Evolutionary conservation across 2,797 vertebrate species (phyloP).

Genomic region (Alcedo quadribrachys): DNA sequence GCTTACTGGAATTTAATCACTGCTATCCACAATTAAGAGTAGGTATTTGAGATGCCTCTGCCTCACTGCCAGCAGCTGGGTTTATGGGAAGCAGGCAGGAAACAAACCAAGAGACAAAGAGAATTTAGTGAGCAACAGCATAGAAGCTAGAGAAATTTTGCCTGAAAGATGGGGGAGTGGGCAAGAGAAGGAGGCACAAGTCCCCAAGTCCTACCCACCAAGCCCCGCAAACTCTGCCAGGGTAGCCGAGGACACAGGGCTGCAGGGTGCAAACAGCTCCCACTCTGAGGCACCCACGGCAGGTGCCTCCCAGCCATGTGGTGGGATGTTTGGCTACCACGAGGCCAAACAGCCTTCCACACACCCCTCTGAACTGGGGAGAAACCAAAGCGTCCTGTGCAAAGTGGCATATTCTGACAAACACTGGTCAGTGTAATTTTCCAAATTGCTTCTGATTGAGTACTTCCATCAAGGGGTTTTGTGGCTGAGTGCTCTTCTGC

Average conservation of each 20-base stretch:
- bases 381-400: background rate
- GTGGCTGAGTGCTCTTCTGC: background rate
- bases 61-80: background rate
- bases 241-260: background rate
- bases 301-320: fast-evolving
- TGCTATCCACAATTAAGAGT: background rate
- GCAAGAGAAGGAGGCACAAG: background rate
- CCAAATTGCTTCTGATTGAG: background rate
- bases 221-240: background rate
- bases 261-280: background rate
- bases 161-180: background rate
- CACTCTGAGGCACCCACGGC: fast-evolving
- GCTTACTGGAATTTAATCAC: background rate
- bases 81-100: background rate
- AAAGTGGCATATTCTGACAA: background rate
- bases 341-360: fast-evolving
- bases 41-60: background rate
- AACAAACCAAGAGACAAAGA: background rate
- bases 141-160: background rate
- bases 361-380: background rate
- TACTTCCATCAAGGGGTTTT: background rate
- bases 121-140: background rate
- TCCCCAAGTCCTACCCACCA: fast-evolving
- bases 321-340: background rate
- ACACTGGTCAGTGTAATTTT: background rate